These are phyloP conservation scores for Tetranychus truncatus DNA, from an alignment of 2,888 invertebrate genomes.

Conservation along the genomic window DNA sequence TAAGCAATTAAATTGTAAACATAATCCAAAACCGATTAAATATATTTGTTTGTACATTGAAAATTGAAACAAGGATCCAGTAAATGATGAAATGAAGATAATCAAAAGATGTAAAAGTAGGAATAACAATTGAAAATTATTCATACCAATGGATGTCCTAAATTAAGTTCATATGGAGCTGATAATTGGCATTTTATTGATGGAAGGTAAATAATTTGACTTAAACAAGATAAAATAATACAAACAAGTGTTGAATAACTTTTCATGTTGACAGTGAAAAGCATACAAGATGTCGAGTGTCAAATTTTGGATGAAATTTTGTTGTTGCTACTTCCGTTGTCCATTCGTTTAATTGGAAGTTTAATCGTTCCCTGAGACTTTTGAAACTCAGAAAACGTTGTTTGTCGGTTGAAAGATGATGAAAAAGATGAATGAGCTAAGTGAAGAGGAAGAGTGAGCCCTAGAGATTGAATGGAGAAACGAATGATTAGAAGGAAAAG, in stretches of 20 bases:
- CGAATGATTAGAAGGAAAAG: background rate
- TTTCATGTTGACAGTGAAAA: too few relatives aligned
- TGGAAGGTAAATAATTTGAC: background rate
- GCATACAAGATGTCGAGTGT: background rate
- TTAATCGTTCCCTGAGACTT: too few relatives aligned
- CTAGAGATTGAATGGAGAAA: background rate
- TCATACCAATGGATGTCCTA: background rate
- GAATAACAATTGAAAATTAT: background rate
- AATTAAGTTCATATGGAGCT: background rate
- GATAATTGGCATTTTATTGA: background rate
- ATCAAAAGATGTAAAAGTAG: background rate
- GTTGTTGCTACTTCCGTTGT: background rate
- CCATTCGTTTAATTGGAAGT: background rate
- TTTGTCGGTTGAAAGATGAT: background rate
- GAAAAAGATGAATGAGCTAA: conserved; percentile 4
- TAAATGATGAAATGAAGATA: background rate
- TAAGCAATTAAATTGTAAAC: too few relatives aligned
- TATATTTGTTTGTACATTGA: too few relatives aligned
- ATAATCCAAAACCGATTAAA: too few relatives aligned
- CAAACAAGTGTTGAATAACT: too few relatives aligned
- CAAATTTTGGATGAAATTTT: background rate
- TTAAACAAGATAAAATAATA: background rate
- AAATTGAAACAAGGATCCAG: too few relatives aligned
- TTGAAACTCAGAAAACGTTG: background rate
- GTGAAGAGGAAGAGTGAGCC: conserved; percentile 4